Evolutionary conservation across 2,797 vertebrate species (phyloP), one percentile per base, ranked within the genome.

Genomic region (Enteromius fasciolatus): DNA sequence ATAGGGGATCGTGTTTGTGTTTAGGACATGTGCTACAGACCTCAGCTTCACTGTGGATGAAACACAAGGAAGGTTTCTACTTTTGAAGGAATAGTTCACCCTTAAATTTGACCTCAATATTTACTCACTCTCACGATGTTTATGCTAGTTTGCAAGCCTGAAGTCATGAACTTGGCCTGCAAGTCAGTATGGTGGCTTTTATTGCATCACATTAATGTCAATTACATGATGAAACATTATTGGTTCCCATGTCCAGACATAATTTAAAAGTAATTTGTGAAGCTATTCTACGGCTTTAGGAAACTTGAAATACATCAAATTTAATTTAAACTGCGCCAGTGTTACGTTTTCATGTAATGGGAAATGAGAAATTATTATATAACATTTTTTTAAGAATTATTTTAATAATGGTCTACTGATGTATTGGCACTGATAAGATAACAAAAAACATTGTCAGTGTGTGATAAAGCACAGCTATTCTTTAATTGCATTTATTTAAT

Each of bases 1-100:
- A 84, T 81, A 84, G 69, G 64, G 28, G 82, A 85, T 75, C 41
- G 66, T 73, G 57, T 81, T 74, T 74, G 54, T 52, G 54, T 81
- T 61, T 23, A 64, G 41, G 17, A 44, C 57, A 44, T 17, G 52
- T 72, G 67, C 72, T 80, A 44, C 39, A 59, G 50, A 78, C 18
- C 59, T 46, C 61, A 36, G 44, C 18, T 67, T 78, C 28, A 68
- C 1, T 54, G 31, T 67, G 76, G 14, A 78, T 52, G 31, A 52
- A 78, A 68, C 31, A 12, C 46, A 68, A 52, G 46, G 63, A 78
- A 39, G 52, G 20, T 74, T 15, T 74, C 48, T 41, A 15, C n/a
- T 68, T 67, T 78, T 68, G 14, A 63, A 63, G 25, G 25, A 31
- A 31, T 8, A 3, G 2, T 63, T 5, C 50, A 52, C 28, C 25